A percentile compares a stretch with the other conserved stretches of the same genome.
phyloP scores from a whole-genome alignment of 1,140 invertebrate genomes.

The Apis dorsata region DNA sequence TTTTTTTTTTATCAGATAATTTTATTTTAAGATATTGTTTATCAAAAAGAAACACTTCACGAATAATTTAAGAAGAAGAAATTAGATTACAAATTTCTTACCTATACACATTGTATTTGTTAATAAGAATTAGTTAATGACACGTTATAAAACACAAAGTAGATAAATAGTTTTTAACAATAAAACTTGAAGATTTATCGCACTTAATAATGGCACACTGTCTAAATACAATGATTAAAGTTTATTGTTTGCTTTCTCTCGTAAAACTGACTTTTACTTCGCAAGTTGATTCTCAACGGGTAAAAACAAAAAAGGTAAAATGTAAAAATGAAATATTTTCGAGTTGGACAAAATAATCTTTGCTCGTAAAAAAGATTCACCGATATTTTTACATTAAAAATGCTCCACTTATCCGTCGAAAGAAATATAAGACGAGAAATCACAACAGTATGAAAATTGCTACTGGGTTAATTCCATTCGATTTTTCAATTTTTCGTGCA shows the following conservation, averaged over 20 bases:
- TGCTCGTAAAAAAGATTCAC: background rate
- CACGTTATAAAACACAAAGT: background rate
- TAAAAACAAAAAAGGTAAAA: background rate
- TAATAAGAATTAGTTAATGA: background rate
- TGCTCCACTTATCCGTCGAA: background rate
- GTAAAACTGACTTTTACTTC: constrained; percentile 8
- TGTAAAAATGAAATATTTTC: background rate
- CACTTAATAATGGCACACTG: background rate
- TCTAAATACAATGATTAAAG: background rate
- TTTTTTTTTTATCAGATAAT: background rate
- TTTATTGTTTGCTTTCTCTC: constrained; percentile 29
- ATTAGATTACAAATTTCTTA: background rate
- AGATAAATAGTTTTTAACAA: background rate
- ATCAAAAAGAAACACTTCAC: background rate
- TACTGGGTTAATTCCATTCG: background rate
- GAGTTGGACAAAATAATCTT: background rate
- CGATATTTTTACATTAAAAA: background rate
- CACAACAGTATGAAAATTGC: background rate
- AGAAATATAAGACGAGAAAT: background rate
- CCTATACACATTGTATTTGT: background rate
- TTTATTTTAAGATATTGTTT: background rate
- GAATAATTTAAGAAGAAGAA: background rate
- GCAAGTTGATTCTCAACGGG: background rate
- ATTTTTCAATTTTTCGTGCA: background rate
- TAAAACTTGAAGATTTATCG: background rate